A percentile compares a stretch with the other conserved stretches of the same genome.
phyloP scores from a whole-genome alignment of 2,113 vertebrate species.

The Microtus oregoni region DNA sequence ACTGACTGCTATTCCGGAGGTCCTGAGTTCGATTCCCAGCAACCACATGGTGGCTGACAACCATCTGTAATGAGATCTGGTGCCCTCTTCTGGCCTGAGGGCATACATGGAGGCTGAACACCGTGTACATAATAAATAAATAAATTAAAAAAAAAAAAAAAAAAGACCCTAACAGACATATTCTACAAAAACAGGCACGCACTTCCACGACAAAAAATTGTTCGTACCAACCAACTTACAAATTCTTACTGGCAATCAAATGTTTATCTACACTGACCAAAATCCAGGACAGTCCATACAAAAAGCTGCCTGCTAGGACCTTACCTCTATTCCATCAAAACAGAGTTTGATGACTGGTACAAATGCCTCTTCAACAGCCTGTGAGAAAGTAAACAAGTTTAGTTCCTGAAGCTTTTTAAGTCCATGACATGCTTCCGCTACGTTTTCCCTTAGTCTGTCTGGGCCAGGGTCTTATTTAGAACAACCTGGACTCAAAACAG shows the following conservation, averaged over 20 bases:
- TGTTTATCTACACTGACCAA: not conserved
- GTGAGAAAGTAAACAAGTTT: conserved; percentile 61
- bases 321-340: conserved; percentile 96
- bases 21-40: no score
- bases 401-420: not conserved
- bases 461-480: not conserved
- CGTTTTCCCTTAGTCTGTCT: not conserved
- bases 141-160: no score
- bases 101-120: no score
- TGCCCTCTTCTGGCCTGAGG: no score
- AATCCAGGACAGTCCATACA: not conserved
- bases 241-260: conserved; percentile 8
- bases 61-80: no score
- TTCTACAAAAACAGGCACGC: not conserved
- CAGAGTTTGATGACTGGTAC: conserved; percentile 95
- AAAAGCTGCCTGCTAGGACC: not conserved
- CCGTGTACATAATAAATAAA: no score
- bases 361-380: conserved; percentile 95
- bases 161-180: not conserved
- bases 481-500: no score
- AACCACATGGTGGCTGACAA: no score
- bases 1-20: no score
- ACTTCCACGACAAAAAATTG: not conserved
- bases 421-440: not conserved
- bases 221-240: conserved; percentile 7